Conservation (phyloP, 2,797 vertebrate genomes). For the Eulemur albifrons region DNA sequence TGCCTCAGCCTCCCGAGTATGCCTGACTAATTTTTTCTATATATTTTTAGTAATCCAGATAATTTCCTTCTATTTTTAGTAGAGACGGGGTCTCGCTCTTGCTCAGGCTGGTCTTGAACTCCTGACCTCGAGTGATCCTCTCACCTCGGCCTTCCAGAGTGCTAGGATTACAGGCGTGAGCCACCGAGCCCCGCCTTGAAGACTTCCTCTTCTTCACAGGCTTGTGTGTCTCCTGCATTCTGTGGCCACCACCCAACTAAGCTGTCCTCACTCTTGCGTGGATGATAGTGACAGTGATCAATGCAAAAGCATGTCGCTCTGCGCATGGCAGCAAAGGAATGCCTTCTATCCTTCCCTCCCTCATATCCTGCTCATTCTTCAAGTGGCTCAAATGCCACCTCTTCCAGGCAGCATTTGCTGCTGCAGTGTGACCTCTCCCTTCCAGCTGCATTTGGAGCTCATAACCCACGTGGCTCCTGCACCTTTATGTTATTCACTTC, state of each 20-base stretch:
- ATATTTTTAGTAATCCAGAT: no score
- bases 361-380: not conserved
- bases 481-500: not conserved
- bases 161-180: no score
- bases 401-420: not conserved
- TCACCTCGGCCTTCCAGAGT: no score
- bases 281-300: not conserved
- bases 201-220: not conserved
- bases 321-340: not conserved
- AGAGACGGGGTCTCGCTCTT: no score
- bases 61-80: no score
- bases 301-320: not conserved
- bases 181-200: not conserved
- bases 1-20: no score
- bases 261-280: not conserved
- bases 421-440: accelerated
- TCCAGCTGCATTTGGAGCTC: no score
- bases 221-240: not conserved
- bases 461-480: accelerated
- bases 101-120: no score
- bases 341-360: not conserved
- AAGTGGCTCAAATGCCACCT: not conserved
- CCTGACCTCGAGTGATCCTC: no score
- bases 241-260: not conserved
- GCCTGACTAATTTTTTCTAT: no score